A percentile compares a stretch with the other conserved stretches of the same genome.
Evolutionary conservation across 2,113 vertebrate species (phyloP).

Genomic region (Thunnus thynnus): DNA sequence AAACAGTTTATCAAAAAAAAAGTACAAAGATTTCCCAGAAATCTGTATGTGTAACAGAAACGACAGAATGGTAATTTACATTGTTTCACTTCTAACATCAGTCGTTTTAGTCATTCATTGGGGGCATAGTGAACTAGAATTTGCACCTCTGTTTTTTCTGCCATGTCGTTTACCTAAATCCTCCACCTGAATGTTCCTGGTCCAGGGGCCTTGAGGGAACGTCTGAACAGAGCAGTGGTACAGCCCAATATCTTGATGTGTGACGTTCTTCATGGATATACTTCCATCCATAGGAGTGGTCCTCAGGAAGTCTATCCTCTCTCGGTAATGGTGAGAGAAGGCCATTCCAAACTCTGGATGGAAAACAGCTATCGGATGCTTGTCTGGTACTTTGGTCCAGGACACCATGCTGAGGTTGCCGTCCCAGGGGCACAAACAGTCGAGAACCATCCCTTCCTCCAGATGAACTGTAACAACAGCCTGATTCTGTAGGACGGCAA

Average conservation of each 20-base stretch:
- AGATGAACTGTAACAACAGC: constrained; percentile 80
- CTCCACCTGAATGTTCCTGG: constrained; percentile 81
- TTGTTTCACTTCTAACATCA: constrained; percentile 2
- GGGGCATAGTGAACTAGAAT: neutral
- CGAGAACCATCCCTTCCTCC: constrained; percentile 85
- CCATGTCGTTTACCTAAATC: constrained; percentile 78
- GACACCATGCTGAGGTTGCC: constrained; percentile 82
- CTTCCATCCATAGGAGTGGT: constrained; percentile 73
- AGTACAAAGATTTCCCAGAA: neutral
- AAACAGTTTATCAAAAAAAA: neutral
- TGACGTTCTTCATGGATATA: constrained; percentile 84
- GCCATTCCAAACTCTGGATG: constrained; percentile 67
- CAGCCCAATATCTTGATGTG: constrained; percentile 80
- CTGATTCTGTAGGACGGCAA: constrained; percentile 61
- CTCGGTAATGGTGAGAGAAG: constrained; percentile 66
- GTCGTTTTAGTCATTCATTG: neutral
- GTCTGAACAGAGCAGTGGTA: constrained; percentile 85
- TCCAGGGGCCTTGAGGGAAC: constrained; percentile 85
- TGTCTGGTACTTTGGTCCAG: constrained; percentile 84
- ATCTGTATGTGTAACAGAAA: neutral
- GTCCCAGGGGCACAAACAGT: constrained; percentile 83
- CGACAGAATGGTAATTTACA: neutral
- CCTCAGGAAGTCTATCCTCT: constrained; percentile 84
- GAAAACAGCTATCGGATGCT: constrained; percentile 80
- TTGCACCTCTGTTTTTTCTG: neutral